Conservation (phyloP, 2,888 invertebrate genomes). For the Petrolisthes manimaculis region DNA sequence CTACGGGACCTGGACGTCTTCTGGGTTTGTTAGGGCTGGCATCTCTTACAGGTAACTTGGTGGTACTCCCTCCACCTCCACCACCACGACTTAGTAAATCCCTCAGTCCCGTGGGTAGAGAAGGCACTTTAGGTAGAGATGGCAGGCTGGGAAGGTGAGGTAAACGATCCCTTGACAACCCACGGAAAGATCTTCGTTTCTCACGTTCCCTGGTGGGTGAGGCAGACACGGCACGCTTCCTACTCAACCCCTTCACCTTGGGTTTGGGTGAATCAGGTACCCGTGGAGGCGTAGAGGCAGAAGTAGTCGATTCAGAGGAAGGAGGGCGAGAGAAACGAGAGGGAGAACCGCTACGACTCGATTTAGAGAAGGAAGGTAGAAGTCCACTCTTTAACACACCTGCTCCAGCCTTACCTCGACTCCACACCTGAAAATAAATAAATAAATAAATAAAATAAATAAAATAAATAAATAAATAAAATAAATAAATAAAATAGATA, state of each 20-base stretch:
- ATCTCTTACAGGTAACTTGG: neutral
- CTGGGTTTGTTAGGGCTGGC: constrained; percentile 51
- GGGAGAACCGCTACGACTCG: constrained; percentile 73
- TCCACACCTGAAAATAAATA: constrained; percentile 30
- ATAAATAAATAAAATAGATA: too few relatives aligned
- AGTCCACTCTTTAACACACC: constrained; percentile 41
- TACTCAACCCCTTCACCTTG: constrained; percentile 75
- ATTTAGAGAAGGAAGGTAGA: constrained; percentile 80
- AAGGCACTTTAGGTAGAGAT: constrained; percentile 69
- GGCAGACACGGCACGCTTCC: constrained; percentile 83
- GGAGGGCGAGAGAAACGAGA: constrained; percentile 32
- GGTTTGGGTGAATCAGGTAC: constrained; percentile 52
- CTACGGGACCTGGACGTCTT: constrained; percentile 62
- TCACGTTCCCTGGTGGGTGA: constrained; percentile 68
- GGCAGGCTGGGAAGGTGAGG: constrained; percentile 38
- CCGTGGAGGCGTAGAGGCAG: too few relatives aligned
- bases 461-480: too few relatives aligned
- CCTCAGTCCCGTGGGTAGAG: constrained; percentile 79
- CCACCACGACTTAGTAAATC: constrained; percentile 22
- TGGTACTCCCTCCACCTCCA: neutral
- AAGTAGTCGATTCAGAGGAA: constrained; percentile 3
- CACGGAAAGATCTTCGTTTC: constrained; percentile 42
- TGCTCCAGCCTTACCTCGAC: constrained; percentile 31
- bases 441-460: too few relatives aligned
- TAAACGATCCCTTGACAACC: constrained; percentile 53